Evolutionary conservation across 1,140 invertebrate species (phyloP).

Genomic region (Oppia nitens): DNA sequence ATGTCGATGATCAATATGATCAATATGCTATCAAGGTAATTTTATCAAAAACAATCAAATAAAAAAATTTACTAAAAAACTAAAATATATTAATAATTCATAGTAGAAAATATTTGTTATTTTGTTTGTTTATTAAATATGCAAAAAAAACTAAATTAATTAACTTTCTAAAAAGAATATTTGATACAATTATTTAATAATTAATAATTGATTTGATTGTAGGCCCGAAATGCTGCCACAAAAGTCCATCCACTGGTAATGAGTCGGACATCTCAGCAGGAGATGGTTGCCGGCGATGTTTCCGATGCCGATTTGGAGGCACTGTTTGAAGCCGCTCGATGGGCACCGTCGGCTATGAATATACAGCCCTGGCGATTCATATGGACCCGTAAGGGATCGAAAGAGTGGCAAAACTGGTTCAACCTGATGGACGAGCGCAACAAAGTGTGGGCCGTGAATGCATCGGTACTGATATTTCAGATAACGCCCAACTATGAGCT

Average conservation of each 20-base stretch:
- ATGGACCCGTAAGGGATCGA: background rate
- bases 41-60: too few species aligned
- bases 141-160: too few species aligned
- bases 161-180: too few species aligned
- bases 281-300: background rate
- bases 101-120: too few species aligned
- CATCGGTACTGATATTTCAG: background rate
- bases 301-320: background rate
- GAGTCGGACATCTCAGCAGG: background rate
- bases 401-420: conserved; percentile 5
- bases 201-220: too few species aligned
- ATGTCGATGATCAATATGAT: too few species aligned
- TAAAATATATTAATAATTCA: too few species aligned
- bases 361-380: conserved; percentile 6
- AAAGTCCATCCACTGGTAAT: conserved; percentile 11
- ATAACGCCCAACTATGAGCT: background rate
- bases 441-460: conserved; percentile 3
- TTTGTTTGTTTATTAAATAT: too few species aligned
- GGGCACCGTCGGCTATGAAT: conserved; percentile 6
- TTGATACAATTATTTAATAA: too few species aligned
- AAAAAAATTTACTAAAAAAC: too few species aligned
- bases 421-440: background rate
- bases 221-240: too few species aligned
- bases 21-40: too few species aligned
- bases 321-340: conserved; percentile 12